Conservation (phyloP, 2,888 invertebrate genomes). For the Amiota minor region DNA sequence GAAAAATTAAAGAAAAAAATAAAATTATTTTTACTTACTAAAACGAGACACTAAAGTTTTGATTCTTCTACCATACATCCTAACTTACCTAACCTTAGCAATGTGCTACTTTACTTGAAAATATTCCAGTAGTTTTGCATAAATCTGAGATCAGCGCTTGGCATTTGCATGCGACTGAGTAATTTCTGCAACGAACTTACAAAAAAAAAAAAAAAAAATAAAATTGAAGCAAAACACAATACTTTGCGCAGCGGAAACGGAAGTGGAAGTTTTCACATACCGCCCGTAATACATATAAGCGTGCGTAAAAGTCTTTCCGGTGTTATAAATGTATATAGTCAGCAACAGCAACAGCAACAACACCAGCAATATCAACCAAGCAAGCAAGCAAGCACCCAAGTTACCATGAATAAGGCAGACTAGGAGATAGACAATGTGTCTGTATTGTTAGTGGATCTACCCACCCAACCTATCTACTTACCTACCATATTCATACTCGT, state of each 20-base stretch:
- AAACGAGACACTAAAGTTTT: no score
- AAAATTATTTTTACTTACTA: no score
- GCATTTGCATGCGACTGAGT: slow-evolving; percentile 66
- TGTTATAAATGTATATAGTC: slow-evolving; percentile 48
- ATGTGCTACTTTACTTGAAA: no score
- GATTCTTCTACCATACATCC: no score
- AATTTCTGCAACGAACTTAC: slow-evolving; percentile 54
- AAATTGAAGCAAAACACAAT: slow-evolving; percentile 45
- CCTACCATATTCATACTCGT: no score
- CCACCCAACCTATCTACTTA: no score
- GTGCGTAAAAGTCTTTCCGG: slow-evolving; percentile 54
- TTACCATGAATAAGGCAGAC: no score
- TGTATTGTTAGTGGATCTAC: not conserved
- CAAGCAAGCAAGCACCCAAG: no score
- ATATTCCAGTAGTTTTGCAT: no score
- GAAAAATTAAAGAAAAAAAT: not conserved
- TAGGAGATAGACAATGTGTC: not conserved
- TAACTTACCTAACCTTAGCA: no score
- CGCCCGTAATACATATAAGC: not conserved
- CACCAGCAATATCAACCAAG: no score
- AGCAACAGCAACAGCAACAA: not conserved
- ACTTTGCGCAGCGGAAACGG: slow-evolving; percentile 45
- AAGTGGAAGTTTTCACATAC: slow-evolving; percentile 57
- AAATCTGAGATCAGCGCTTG: slow-evolving; percentile 46
- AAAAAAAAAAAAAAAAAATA: slow-evolving; percentile 37